These are phyloP conservation scores for Cosmia trapezina DNA, from an alignment of 2,888 invertebrate species.

Conservation along the genomic window DNA sequence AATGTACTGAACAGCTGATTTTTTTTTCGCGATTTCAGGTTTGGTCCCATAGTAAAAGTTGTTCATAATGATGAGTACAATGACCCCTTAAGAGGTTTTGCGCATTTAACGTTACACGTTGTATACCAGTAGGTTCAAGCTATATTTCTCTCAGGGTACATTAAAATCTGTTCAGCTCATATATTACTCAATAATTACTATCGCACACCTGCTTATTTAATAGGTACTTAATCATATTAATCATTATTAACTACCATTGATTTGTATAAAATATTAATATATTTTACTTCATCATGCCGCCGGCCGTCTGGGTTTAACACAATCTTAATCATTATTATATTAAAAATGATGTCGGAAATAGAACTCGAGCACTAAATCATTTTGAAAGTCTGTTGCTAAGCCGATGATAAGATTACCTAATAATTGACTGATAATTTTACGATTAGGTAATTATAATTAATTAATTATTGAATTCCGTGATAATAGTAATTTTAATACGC, in stretches of 20 bases:
- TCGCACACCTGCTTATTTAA: neutral
- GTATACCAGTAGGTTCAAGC: too few species aligned
- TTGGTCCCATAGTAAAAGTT: too few species aligned
- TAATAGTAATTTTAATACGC: neutral
- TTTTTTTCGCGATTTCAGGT: too few species aligned
- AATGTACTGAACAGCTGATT: too few species aligned
- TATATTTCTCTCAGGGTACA: too few species aligned
- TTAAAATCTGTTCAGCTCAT: too few species aligned
- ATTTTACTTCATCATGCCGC: neutral
- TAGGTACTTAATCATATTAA: neutral
- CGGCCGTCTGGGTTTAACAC: conserved; percentile 7
- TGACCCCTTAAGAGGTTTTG: too few species aligned
- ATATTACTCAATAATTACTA: neutral
- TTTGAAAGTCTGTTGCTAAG: conserved; percentile 9
- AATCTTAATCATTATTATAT: neutral
- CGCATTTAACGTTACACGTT: too few species aligned
- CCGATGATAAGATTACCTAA: conserved; percentile 25
- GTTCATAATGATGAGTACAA: too few species aligned
- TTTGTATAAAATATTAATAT: conserved; percentile 11
- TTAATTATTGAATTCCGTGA: too few species aligned
- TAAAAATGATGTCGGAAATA: conserved; percentile 26
- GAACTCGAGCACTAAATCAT: neutral
- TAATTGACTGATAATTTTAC: conserved; percentile 8
- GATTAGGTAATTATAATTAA: too few species aligned
- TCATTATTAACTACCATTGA: conserved; percentile 1